Base-by-base conservation (phyloP, 1,140 invertebrate species). In the Pteromalus puparum region DNA sequence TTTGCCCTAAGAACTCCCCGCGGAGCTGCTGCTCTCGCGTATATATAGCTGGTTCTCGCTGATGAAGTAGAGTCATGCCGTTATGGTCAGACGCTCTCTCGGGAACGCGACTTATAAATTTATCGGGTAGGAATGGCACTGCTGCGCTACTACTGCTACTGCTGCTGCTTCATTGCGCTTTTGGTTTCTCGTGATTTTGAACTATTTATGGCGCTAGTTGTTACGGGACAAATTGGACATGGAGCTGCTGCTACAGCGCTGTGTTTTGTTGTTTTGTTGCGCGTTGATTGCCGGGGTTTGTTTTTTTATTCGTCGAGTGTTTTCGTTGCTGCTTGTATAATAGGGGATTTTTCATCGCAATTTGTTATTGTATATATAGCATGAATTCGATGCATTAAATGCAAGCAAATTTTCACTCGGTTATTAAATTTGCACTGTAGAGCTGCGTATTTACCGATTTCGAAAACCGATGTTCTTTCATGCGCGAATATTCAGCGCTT, bases 1-100 rank as follows among this genome's bases (percentile, higher is more conserved):
- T 78, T 78, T 78, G 67, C 15, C 82, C 68, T 79, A 84, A 84
- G 78, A 84, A 84, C 76, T 84, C 83, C 83, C 83, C 30, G 76
- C 24, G 77, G 83, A 80, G 30, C 42, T 70, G 6, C 26, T 30
- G 6, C 26, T 30, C 3, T 30, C 38, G 38, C 38, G 38, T 42
- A 42, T 42, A 42, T 42, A 42, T 61, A 61, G 53, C 53, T 3
- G 5, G 18, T 6, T 21, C 61, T 42, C 78, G 53, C 21, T 81
- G 83, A 85, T 75, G 77, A 76, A 85, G 83, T 85, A 76, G 83
- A 81, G 53, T 68, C 72, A 53, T 80, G 48, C 78, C 77, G 78
- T 81, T 85, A 75, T 85, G 78, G 83, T 85, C 83, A 76, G 83
- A 76, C 77, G 30, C 61, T 34, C 78, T 68, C 77, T 6, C 6